These are phyloP conservation scores for Bombus huntii DNA, from an alignment of 1,140 invertebrate genomes.

Conservation along the genomic window DNA sequence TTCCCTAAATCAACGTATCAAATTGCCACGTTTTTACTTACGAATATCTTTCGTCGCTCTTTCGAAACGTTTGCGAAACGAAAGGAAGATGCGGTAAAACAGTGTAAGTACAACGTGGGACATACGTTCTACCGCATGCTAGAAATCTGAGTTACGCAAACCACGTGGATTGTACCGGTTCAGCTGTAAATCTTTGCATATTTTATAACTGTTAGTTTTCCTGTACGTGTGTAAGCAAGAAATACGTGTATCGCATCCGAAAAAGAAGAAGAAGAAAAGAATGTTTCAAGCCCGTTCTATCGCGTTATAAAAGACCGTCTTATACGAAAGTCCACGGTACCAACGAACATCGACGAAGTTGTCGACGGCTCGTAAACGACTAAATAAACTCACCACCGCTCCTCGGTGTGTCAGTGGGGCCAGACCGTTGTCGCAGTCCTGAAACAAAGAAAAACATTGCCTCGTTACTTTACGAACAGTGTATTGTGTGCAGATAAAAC, in stretches of 20 bases:
- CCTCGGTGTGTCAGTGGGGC: constrained; percentile 75
- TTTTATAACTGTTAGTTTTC: not conserved
- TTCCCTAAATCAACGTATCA: not conserved
- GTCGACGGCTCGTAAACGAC: not conserved
- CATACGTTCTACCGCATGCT: not conserved
- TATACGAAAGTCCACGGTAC: not conserved
- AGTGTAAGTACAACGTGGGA: not conserved
- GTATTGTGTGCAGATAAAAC: not conserved
- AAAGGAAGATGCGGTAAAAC: not conserved
- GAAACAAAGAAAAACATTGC: constrained; percentile 59
- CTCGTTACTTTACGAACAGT: not conserved
- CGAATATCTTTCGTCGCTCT: not conserved
- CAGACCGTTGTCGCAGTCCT: constrained; percentile 76
- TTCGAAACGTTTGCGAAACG: not conserved
- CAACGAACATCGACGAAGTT: not conserved
- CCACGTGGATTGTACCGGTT: not conserved
- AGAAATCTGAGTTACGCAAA: not conserved
- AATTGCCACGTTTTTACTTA: not conserved
- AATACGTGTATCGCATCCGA: not conserved
- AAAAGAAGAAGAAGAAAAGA: not conserved
- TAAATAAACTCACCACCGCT: constrained; percentile 69
- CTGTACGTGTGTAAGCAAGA: not conserved
- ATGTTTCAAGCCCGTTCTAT: no score
- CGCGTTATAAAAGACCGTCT: not conserved
- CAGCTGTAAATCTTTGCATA: not conserved